phyloP scores from a whole-genome alignment of 2,888 invertebrate species.

The Eurytoma adleriae region DNA sequence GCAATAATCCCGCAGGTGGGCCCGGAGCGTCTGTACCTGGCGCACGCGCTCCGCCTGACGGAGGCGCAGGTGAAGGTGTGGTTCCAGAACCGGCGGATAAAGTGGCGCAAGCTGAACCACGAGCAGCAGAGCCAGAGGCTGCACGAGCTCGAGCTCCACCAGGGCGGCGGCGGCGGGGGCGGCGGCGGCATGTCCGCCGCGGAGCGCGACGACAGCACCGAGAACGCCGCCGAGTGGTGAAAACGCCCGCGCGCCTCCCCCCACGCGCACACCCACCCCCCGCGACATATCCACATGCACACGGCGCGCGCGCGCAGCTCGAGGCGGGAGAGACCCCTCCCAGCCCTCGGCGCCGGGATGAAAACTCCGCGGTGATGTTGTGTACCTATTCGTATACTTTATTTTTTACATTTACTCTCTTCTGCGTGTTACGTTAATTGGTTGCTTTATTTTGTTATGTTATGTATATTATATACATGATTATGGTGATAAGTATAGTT shows the following conservation, averaged over 20 bases:
- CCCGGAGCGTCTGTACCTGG: conserved; percentile 93
- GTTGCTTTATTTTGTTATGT: too few species aligned
- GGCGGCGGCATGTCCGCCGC: conserved; percentile 68
- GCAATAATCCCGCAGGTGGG: conserved; percentile 81
- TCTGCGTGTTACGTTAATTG: too few species aligned
- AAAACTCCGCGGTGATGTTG: neutral
- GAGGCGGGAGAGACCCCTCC: neutral
- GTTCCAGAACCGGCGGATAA: conserved; percentile 92
- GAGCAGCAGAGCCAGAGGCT: conserved; percentile 93
- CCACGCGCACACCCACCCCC: neutral
- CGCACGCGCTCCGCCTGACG: conserved; percentile 90
- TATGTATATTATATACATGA: too few species aligned
- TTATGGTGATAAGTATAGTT: too few species aligned
- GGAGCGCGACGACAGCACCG: conserved; percentile 77
- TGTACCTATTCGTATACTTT: neutral
- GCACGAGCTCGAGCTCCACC: conserved; percentile 77
- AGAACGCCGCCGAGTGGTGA: conserved; percentile 75
- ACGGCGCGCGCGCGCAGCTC: neutral
- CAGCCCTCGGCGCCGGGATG: neutral
- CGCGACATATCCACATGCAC: neutral
- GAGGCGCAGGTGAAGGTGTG: conserved; percentile 87
- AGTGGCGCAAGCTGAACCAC: conserved; percentile 96
- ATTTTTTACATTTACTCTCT: neutral
- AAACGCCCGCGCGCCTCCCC: conserved; percentile 25
- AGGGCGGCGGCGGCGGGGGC: conserved; percentile 59